Percentiles rank a stretch among this genome's conserved stretches.
These are phyloP conservation scores for Chydorus sphaericus DNA, from an alignment of 2,888 invertebrate species.

Conservation along the genomic window DNA sequence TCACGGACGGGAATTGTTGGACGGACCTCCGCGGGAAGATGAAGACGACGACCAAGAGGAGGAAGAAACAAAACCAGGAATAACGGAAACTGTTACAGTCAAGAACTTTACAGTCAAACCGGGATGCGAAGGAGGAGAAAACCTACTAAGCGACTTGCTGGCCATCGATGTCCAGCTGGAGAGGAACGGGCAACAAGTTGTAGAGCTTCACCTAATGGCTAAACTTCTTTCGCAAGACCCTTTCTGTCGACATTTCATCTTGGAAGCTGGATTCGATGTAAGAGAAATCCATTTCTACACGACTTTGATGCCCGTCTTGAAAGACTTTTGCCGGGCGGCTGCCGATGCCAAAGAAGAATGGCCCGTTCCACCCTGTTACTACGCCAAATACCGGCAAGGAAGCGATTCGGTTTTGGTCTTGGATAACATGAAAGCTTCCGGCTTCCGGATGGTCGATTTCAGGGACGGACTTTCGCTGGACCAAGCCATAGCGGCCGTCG, in stretches of 20 bases:
- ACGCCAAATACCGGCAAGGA: slow-evolving; percentile 40
- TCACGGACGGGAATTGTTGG: slow-evolving; percentile 1
- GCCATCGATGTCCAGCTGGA: slow-evolving; percentile 56
- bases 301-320: slow-evolving; percentile 54
- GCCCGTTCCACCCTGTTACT: slow-evolving; percentile 51
- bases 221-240: slow-evolving; percentile 64
- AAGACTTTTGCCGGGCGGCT: slow-evolving; percentile 40
- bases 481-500: slow-evolving; percentile 51
- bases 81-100: slow-evolving; percentile 17
- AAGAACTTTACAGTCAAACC: slow-evolving; percentile 11
- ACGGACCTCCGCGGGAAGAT: background rate
- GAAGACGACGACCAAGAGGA: slow-evolving; percentile 20
- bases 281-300: slow-evolving; percentile 70
- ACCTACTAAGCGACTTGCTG: slow-evolving; percentile 58
- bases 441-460: slow-evolving; percentile 50
- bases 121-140: slow-evolving; percentile 36
- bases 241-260: slow-evolving; percentile 62
- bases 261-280: slow-evolving; percentile 66
- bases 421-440: slow-evolving; percentile 48
- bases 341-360: slow-evolving; percentile 38
- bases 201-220: slow-evolving; percentile 39
- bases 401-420: slow-evolving; percentile 55
- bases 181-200: slow-evolving; percentile 27
- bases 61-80: slow-evolving; percentile 19
- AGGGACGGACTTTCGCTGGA: slow-evolving; percentile 47